Base-by-base conservation (phyloP, 2,888 invertebrate species). In the Ariolimax columbianus region DNA sequence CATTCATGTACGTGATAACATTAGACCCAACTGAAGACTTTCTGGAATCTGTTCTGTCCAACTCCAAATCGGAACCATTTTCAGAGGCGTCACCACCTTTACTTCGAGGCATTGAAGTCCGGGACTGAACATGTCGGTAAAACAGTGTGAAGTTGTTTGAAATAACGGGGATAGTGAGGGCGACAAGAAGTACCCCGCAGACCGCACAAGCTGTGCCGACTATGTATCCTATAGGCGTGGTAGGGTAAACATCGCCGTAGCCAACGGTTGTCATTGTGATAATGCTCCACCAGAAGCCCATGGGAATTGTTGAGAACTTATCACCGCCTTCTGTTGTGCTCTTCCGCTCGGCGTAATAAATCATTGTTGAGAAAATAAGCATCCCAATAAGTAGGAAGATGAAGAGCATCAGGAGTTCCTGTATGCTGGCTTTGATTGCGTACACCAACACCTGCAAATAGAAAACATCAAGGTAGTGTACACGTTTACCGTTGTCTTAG, bases 261-360 rank as follows among this genome's bases (percentile, higher is more conserved):
- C 93, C 93, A 11, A 94, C 93, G 0, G 93, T 94, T 75, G 93
- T 93, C 93, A 94, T 93, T 86, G 94, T 93, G 87, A 94, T 93
- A 59, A 94, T 92, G 19, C 94, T 94, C 94, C 94, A 95, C 94
- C 94, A 95, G 87, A 94, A 93, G 0, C 94, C 94, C 43, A 93
- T 90, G 7, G 93, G 94, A 83, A 94, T 94, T 63, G 93, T 94
- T 68, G 89, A 90, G 88, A 94, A 94, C 75, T 85, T 89, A 43
- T 89, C 89, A 43, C 90, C 89, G 3, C 90, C 91, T 36, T 88
- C 89, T 11, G 88, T 85, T 17, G 90, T 89, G 84, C 91, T 92
- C 86, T 94, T 91, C 86, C 93, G 84, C 88, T 94, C 94, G 77
- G 93, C 93, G 89, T 93, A 94, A 90, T 92, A 94, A 77, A 93